Conservation (phyloP, 2,888 invertebrate genomes). For the Lissocephala sabroskyi region DNA sequence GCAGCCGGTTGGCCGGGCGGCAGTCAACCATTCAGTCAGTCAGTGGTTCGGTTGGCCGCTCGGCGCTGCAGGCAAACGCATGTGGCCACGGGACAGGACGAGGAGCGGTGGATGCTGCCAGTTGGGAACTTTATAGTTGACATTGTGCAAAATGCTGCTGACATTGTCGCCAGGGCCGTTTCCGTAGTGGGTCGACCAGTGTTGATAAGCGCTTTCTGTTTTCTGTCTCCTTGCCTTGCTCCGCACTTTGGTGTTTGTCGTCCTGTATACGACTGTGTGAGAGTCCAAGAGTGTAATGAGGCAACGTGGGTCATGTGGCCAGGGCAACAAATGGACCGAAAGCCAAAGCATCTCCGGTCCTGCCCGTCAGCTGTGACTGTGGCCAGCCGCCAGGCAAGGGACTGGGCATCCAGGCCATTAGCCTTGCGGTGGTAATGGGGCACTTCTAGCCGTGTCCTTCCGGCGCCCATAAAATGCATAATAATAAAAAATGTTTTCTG, state of each 20-base stretch:
- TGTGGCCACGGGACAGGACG: too few relatives aligned
- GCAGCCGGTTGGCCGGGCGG: conserved; percentile 12
- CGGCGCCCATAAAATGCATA: conserved; percentile 15
- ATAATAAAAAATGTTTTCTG: conserved; percentile 18
- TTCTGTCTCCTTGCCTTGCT: too few relatives aligned
- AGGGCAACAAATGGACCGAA: conserved; percentile 10
- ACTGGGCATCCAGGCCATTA: too few relatives aligned
- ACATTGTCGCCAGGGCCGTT: conserved; percentile 31
- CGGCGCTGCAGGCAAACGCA: too few relatives aligned
- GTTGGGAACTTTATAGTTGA: conserved; percentile 41
- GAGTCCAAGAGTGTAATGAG: conserved; percentile 49
- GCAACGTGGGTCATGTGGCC: conserved; percentile 31
- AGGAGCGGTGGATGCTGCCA: too few relatives aligned
- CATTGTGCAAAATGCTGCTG: conserved; percentile 48
- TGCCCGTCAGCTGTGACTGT: too few relatives aligned
- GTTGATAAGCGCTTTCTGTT: background rate
- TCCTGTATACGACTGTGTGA: too few relatives aligned
- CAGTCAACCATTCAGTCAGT: conserved; percentile 27
- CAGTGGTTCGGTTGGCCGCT: conserved; percentile 9
- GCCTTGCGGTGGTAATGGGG: too few relatives aligned
- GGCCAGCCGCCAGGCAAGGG: too few relatives aligned
- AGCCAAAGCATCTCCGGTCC: too few relatives aligned
- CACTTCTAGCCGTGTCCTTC: too few relatives aligned
- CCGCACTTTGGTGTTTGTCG: conserved; percentile 34
- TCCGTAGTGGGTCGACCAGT: conserved; percentile 7